Evolutionary conservation across 2,888 invertebrate species (phyloP).

Genomic region (Pollenia griseotomentosa): DNA sequence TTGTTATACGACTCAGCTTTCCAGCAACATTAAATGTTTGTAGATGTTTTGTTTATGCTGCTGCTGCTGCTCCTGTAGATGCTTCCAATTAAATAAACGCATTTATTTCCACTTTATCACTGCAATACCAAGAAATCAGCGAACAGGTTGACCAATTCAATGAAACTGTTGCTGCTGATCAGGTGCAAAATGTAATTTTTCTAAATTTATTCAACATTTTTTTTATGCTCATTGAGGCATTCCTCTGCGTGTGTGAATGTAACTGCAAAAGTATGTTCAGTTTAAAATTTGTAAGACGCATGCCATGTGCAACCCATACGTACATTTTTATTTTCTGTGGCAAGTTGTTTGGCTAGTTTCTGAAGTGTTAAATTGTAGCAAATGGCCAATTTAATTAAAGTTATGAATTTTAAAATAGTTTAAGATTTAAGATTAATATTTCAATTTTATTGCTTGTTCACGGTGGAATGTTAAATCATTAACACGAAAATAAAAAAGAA

Average conservation of each 20-base stretch:
- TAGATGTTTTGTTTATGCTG: constrained; percentile 38
- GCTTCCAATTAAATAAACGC: constrained; percentile 70
- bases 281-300: constrained; percentile 49
- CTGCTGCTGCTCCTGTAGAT: constrained; percentile 11
- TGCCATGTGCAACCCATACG: constrained; percentile 24
- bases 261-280: neutral
- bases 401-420: constrained; percentile 68
- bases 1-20: neutral
- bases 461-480: constrained; percentile 41
- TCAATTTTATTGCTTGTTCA: constrained; percentile 38
- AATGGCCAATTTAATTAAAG: constrained; percentile 66
- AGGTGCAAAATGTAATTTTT: constrained; percentile 59
- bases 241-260: neutral
- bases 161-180: constrained; percentile 47
- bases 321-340: neutral
- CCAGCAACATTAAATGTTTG: neutral
- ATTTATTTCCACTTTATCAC: constrained; percentile 65
- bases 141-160: constrained; percentile 64
- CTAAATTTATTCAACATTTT: constrained; percentile 55
- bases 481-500: neutral
- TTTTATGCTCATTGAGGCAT: constrained; percentile 29
- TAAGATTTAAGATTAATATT: constrained; percentile 66
- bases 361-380: constrained; percentile 61
- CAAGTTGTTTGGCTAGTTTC: constrained; percentile 54
- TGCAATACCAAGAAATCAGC: constrained; percentile 29